These are phyloP conservation scores for Hylia prasina DNA, from an alignment of 2,113 vertebrate genomes.

Conservation along the genomic window DNA sequence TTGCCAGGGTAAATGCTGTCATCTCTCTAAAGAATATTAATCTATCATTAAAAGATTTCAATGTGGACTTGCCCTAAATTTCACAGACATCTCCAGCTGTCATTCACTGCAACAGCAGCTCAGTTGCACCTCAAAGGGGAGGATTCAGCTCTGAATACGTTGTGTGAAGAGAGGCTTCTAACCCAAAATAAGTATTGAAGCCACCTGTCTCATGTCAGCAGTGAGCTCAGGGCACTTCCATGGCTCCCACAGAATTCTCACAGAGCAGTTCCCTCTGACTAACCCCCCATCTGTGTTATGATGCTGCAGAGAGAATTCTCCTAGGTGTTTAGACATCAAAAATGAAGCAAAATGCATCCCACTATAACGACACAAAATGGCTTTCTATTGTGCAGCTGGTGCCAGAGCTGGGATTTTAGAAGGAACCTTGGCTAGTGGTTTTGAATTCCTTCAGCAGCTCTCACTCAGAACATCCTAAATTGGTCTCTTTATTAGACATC, in stretches of 20 bases:
- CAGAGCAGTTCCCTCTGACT: neutral
- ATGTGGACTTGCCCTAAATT: neutral
- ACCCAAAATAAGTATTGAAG: neutral
- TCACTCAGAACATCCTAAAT: neutral
- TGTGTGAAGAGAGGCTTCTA: neutral
- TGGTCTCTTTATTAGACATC: neutral
- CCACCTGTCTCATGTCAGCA: neutral
- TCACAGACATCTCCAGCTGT: neutral
- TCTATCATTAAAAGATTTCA: neutral
- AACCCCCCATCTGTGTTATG: neutral
- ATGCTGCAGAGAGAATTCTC: neutral
- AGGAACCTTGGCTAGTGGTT: neutral
- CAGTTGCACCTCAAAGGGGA: neutral
- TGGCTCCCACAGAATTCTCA: neutral
- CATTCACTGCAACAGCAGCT: neutral
- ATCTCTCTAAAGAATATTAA: neutral
- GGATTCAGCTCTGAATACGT: neutral
- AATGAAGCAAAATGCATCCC: neutral
- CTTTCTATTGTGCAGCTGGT: neutral
- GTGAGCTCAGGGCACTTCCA: neutral
- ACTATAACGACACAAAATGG: rapidly evolving
- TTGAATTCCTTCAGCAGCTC: neutral
- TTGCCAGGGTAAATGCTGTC: neutral
- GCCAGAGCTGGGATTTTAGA: neutral
- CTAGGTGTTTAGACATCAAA: neutral